phyloP scores from a whole-genome alignment of 2,888 invertebrate genomes.

The Julus scandinavius region DNA sequence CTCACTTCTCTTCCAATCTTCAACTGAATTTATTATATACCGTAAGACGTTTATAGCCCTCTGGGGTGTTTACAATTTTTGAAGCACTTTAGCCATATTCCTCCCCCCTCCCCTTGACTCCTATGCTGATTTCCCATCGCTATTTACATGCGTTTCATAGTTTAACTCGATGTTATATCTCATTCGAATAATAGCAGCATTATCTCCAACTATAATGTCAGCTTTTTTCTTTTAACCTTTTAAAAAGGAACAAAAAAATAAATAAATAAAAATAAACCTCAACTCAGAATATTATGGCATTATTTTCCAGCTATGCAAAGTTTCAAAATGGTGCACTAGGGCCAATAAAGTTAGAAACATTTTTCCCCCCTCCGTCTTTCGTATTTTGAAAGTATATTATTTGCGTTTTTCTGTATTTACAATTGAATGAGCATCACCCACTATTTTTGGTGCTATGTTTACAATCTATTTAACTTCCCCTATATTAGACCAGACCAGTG shows the following conservation, averaged over 20 bases:
- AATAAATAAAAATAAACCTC: constrained; percentile 20
- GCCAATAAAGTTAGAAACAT: constrained; percentile 50
- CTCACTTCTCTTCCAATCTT: constrained; percentile 46
- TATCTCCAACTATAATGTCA: constrained; percentile 27
- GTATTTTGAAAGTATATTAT: constrained; percentile 52
- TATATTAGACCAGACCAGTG: constrained; percentile 53
- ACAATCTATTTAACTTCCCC: constrained; percentile 52
- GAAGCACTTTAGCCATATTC: constrained; percentile 48
- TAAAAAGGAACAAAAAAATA: background rate
- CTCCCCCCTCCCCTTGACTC: background rate
- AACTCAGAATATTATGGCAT: constrained; percentile 51
- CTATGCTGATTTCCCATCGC: background rate
- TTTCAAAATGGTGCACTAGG: constrained; percentile 55
- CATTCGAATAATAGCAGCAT: constrained; percentile 12
- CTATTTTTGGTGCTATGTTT: constrained; percentile 53
- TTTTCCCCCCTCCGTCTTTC: constrained; percentile 47
- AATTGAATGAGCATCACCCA: constrained; percentile 51
- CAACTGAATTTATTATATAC: constrained; percentile 43
- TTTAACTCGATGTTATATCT: constrained; percentile 39
- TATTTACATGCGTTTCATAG: constrained; percentile 42
- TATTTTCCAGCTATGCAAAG: constrained; percentile 55
- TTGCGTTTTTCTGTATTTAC: constrained; percentile 54
- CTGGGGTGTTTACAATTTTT: constrained; percentile 50
- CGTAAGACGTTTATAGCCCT: constrained; percentile 37
- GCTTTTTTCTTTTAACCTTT: background rate